A percentile compares a stretch with the other conserved stretches of the same genome.
Conservation (phyloP, 2,888 invertebrate genomes). For the Drosophila mayaguana region DNA sequence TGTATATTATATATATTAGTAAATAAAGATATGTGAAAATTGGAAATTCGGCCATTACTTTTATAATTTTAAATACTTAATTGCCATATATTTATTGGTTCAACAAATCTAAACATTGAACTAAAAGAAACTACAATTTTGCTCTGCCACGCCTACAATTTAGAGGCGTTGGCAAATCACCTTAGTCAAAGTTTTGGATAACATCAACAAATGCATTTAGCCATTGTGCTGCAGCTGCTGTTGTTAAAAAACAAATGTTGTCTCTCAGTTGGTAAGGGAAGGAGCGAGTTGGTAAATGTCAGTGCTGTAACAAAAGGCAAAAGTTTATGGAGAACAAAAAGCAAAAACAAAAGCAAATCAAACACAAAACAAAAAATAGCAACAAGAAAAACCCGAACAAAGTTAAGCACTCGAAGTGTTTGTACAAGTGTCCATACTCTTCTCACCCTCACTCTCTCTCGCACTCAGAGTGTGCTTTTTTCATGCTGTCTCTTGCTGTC, state of each 20-base stretch:
- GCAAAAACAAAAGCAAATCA: constrained; percentile 29
- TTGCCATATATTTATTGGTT: too few species aligned
- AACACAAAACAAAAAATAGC: constrained; percentile 9
- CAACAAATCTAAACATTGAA: neutral
- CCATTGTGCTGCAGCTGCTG: constrained; percentile 36
- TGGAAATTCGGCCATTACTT: too few species aligned
- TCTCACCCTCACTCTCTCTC: constrained; percentile 3
- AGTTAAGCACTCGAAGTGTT: constrained; percentile 54
- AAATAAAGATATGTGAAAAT: too few species aligned
- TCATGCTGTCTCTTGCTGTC: constrained; percentile 8
- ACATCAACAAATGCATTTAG: constrained; percentile 56
- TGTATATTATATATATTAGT: too few species aligned
- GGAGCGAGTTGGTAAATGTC: constrained; percentile 46
- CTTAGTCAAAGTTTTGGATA: constrained; percentile 60
- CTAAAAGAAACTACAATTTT: neutral
- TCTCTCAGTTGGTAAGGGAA: constrained; percentile 1
- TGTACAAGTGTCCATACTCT: constrained; percentile 31
- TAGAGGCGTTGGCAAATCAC: constrained; percentile 61
- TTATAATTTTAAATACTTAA: too few species aligned
- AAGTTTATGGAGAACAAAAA: constrained; percentile 52
- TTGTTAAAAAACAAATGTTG: constrained; percentile 33
- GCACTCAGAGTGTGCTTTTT: neutral
- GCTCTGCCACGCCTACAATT: constrained; percentile 16
- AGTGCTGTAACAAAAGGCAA: constrained; percentile 58
- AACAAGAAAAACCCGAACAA: constrained; percentile 31